These are phyloP conservation scores for Dermatemys mawii DNA, from an alignment of 2,113 vertebrate genomes.

Conservation along the genomic window DNA sequence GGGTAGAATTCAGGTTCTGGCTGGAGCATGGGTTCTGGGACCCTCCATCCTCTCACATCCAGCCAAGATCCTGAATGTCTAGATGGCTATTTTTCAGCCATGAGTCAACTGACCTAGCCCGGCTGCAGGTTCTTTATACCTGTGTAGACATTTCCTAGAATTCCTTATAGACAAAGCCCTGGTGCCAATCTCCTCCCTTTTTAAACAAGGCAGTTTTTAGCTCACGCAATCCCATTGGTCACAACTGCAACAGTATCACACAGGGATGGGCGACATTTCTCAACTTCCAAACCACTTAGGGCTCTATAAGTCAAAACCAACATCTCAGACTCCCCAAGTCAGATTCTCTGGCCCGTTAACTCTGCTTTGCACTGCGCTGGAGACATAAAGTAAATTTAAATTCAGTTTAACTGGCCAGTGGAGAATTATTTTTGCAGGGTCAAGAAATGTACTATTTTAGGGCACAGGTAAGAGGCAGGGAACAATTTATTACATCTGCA, in stretches of 20 bases:
- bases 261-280: too few species aligned
- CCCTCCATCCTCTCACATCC: not conserved
- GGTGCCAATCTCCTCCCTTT: not conserved
- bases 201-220: too few species aligned
- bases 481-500: not conserved
- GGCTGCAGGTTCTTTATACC: not conserved
- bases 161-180: not conserved
- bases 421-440: not conserved
- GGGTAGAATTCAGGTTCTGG: too few species aligned
- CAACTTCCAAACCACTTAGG: not conserved
- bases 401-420: rapidly evolving
- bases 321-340: not conserved
- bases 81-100: not conserved
- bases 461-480: not conserved
- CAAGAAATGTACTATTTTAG: not conserved
- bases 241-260: not conserved
- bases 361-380: rapidly evolving
- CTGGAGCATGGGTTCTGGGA: too few species aligned
- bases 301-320: not conserved
- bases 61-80: not conserved
- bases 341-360: not conserved
- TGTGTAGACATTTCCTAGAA: not conserved
- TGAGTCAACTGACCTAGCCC: not conserved
- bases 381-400: not conserved
- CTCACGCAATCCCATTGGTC: not conserved